These are phyloP conservation scores for Girardia tigrina DNA, from an alignment of 2,888 invertebrate species.

Conservation along the genomic window DNA sequence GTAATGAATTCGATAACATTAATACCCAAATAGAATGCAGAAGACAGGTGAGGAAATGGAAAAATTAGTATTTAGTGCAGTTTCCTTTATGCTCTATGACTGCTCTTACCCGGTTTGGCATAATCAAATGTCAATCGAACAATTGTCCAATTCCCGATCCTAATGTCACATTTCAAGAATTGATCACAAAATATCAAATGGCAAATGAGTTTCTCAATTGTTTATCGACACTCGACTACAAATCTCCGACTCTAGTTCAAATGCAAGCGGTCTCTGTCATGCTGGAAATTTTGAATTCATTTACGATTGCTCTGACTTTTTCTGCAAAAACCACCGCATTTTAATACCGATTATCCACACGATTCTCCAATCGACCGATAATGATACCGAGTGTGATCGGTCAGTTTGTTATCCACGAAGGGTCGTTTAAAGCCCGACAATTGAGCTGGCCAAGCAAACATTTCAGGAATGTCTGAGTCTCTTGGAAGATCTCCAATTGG, in stretches of 20 bases:
- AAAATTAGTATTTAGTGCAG: too few species aligned
- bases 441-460: slow-evolving; percentile 62
- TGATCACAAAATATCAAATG: neutral
- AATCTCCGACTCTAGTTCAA: slow-evolving; percentile 47
- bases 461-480: neutral
- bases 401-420: slow-evolving; percentile 62
- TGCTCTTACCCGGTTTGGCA: too few species aligned
- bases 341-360: slow-evolving; percentile 72
- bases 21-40: too few species aligned
- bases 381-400: neutral
- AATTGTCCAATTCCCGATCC: neutral
- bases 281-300: slow-evolving; percentile 62
- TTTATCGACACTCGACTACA: slow-evolving; percentile 40
- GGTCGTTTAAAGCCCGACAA: slow-evolving; percentile 74
- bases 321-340: slow-evolving; percentile 89
- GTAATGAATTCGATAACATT: too few species aligned
- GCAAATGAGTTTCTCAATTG: neutral
- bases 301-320: slow-evolving; percentile 90
- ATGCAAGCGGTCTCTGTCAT: slow-evolving; percentile 80
- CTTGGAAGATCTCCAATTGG: neutral
- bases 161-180: neutral
- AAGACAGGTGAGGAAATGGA: too few species aligned
- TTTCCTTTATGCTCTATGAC: too few species aligned
- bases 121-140: neutral
- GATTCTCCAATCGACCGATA: slow-evolving; percentile 53